Conservation (phyloP, 2,797 vertebrate genomes). For the Synanceia verrucosa region DNA sequence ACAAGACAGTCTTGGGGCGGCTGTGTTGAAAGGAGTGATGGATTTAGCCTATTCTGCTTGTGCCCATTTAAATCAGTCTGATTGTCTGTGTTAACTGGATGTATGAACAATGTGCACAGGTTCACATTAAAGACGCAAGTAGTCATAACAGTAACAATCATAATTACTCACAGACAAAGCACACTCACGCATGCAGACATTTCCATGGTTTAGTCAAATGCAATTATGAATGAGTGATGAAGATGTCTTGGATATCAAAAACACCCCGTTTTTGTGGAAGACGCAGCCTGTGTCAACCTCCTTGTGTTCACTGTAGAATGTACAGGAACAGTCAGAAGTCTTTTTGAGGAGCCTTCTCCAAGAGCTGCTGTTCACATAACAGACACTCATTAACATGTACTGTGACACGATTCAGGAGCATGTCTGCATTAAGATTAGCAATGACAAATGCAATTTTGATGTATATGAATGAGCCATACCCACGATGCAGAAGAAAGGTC, state of each 20-base stretch:
- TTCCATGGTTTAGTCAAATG: conserved; percentile 6
- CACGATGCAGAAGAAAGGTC: not conserved
- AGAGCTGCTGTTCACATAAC: not conserved
- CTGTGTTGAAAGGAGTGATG: conserved; percentile 12
- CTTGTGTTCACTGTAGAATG: conserved; percentile 13
- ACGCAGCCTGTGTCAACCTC: not conserved
- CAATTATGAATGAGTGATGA: conserved; percentile 22
- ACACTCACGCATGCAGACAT: conserved; percentile 17
- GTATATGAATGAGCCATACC: not conserved
- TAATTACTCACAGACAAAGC: conserved; percentile 31
- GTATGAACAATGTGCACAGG: conserved; percentile 41
- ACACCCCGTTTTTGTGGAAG: conserved; percentile 2
- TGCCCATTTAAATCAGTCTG: conserved; percentile 22
- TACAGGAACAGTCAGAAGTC: conserved; percentile 1
- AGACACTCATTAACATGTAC: not conserved
- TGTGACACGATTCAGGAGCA: not conserved
- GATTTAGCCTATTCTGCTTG: conserved; percentile 33
- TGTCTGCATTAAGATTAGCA: not conserved
- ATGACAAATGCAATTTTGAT: not conserved
- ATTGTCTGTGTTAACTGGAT: conserved; percentile 40
- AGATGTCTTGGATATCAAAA: conserved; percentile 24
- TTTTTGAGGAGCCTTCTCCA: not conserved
- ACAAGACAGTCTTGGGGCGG: conserved; percentile 43
- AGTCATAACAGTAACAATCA: conserved; percentile 21
- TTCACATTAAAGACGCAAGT: conserved; percentile 42